Evolutionary conservation across 1,140 invertebrate species (phyloP).

Genomic region (Drepana arcuata): DNA sequence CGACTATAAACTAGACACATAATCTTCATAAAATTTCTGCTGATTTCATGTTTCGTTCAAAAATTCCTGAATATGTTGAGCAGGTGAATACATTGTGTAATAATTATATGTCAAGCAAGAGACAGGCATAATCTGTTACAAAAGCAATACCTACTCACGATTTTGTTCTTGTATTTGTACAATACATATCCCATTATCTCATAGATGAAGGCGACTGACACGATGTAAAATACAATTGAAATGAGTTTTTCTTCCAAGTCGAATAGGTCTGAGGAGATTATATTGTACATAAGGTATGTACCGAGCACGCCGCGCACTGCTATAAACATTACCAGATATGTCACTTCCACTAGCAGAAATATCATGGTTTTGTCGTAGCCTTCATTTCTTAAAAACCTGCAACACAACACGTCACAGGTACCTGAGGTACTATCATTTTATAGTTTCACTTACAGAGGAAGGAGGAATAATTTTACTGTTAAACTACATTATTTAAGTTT

Average conservation of each 20-base stretch:
- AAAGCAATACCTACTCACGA: conserved; percentile 36
- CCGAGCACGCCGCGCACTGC: conserved; percentile 38
- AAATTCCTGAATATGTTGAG: too few relatives aligned
- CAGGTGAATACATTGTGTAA: conserved; percentile 1
- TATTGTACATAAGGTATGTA: conserved; percentile 35
- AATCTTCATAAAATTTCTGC: too few relatives aligned
- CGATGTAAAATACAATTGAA: conserved; percentile 33
- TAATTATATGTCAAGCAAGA: neutral
- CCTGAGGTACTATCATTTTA: too few relatives aligned
- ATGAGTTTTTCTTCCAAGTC: conserved; percentile 44
- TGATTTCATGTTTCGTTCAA: too few relatives aligned
- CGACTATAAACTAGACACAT: too few relatives aligned
- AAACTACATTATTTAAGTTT: too few relatives aligned
- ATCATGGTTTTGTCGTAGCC: conserved; percentile 33
- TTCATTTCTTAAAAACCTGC: conserved; percentile 47
- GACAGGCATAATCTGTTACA: conserved; percentile 1
- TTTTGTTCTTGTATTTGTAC: conserved; percentile 50
- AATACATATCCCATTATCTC: conserved; percentile 47
- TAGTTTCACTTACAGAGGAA: too few relatives aligned
- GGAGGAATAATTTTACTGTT: too few relatives aligned
- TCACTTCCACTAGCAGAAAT: conserved; percentile 37
- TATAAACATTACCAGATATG: conserved; percentile 41
- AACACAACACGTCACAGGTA: too few relatives aligned
- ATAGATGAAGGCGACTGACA: conserved; percentile 43
- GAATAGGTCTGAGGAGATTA: conserved; percentile 35